phyloP scores from a whole-genome alignment of 2,888 invertebrate species.

The Lasioglossum marginatum region DNA sequence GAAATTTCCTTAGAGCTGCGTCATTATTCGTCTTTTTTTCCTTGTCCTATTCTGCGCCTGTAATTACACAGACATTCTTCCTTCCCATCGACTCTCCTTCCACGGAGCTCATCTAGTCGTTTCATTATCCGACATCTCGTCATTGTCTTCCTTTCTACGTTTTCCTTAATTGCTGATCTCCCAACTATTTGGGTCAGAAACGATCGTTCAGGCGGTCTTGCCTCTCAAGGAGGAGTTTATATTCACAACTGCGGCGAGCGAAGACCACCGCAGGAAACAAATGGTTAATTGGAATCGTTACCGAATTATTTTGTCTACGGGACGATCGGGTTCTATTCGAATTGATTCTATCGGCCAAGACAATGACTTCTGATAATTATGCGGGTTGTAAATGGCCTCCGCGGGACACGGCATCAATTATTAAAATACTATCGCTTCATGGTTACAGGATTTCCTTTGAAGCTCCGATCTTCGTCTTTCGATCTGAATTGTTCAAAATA shows the following conservation, averaged over 20 bases:
- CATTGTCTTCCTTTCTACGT: conserved; percentile 45
- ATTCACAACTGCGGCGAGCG: not conserved
- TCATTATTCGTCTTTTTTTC: conserved; percentile 10
- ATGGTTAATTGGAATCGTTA: conserved; percentile 35
- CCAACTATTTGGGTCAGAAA: conserved; percentile 48
- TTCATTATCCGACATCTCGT: conserved; percentile 50
- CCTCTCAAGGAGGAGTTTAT: not conserved
- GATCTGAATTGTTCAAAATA: not conserved
- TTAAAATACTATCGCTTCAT: not conserved
- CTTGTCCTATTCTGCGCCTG: not conserved
- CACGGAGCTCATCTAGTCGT: conserved; percentile 52
- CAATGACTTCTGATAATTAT: not conserved
- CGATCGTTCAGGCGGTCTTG: conserved; percentile 30
- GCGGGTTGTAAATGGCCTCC: no score
- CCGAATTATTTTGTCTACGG: not conserved
- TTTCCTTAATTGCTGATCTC: conserved; percentile 50
- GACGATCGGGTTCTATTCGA: not conserved
- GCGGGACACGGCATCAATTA: not conserved
- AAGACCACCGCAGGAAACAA: not conserved
- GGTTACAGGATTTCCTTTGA: not conserved
- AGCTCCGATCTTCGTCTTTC: not conserved
- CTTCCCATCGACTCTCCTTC: conserved; percentile 16
- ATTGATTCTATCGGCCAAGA: not conserved
- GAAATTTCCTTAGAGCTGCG: conserved; percentile 17
- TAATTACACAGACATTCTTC: conserved; percentile 53